A percentile compares a stretch with the other conserved stretches of the same genome.
These are phyloP conservation scores for Cydia strobilella DNA, from an alignment of 1,140 invertebrate species.

Conservation along the genomic window DNA sequence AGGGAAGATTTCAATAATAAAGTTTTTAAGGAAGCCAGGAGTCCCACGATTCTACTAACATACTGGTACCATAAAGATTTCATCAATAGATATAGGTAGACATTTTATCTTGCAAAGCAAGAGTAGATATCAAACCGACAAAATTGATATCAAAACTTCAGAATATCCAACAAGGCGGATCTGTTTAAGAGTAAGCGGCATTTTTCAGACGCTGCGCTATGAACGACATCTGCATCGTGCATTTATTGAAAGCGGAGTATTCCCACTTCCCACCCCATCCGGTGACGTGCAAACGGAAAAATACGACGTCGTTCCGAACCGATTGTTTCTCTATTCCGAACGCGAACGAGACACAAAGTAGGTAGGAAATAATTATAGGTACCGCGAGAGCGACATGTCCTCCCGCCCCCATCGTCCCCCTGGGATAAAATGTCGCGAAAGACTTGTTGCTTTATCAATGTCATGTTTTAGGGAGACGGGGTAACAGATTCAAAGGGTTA, in stretches of 20 bases:
- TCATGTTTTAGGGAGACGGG: constrained; percentile 53
- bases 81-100: no score
- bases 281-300: constrained; percentile 60
- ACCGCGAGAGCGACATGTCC: constrained; percentile 56
- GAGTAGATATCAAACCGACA: not conserved
- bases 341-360: constrained; percentile 63
- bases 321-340: constrained; percentile 69
- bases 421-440: constrained; percentile 61
- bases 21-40: no score
- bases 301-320: constrained; percentile 55
- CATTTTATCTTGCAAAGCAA: no score
- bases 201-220: constrained; percentile 17
- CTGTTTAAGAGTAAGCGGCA: constrained; percentile 12
- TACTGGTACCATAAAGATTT: no score
- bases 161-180: constrained; percentile 7
- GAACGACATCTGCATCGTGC: constrained; percentile 43
- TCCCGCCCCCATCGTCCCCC: constrained; percentile 35
- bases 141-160: not conserved
- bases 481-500: constrained; percentile 9
- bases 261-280: constrained; percentile 41
- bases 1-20: no score
- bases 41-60: no score
- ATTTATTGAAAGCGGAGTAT: constrained; percentile 59
- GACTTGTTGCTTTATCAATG: constrained; percentile 76
- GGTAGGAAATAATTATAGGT: constrained; percentile 66